phyloP scores from a whole-genome alignment of 2,888 invertebrate genomes.

The Andricus quercusramuli region DNA sequence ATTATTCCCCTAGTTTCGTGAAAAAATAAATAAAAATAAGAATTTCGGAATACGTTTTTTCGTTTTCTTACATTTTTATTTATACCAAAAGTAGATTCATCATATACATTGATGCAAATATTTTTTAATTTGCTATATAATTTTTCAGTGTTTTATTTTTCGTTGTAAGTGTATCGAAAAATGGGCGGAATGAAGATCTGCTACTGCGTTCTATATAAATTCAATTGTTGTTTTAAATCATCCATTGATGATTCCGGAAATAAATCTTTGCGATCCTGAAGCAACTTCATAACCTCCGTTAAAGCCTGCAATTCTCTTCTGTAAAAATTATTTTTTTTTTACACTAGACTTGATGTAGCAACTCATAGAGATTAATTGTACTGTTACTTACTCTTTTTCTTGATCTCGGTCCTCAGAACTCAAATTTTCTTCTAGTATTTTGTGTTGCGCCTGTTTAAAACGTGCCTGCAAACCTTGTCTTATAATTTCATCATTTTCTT shows the following conservation, averaged over 20 bases:
- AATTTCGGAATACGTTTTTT: no score
- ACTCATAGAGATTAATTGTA: not conserved
- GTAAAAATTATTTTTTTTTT: slow-evolving; percentile 13
- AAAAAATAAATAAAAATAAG: no score
- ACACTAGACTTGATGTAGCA: not conserved
- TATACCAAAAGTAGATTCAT: no score
- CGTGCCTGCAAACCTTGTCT: slow-evolving; percentile 55
- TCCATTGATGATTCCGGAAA: slow-evolving; percentile 54
- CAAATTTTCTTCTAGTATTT: slow-evolving; percentile 53
- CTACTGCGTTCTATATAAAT: slow-evolving; percentile 53
- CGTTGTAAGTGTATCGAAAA: no score
- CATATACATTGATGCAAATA: no score
- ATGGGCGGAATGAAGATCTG: no score
- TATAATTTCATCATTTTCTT: slow-evolving; percentile 43
- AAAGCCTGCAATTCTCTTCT: slow-evolving; percentile 57
- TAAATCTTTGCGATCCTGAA: slow-evolving; percentile 54
- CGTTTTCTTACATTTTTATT: no score
- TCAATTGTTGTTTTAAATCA: slow-evolving; percentile 56
- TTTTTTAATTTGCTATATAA: no score
- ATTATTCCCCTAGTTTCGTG: no score
- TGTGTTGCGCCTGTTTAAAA: slow-evolving; percentile 57
- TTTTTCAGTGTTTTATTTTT: no score
- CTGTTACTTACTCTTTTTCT: slow-evolving; percentile 54
- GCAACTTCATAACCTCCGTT: slow-evolving; percentile 51
- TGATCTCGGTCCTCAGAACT: slow-evolving; percentile 53